Evolutionary conservation across 2,797 vertebrate genomes (phyloP).

Genomic region (Epinephelus awoara): DNA sequence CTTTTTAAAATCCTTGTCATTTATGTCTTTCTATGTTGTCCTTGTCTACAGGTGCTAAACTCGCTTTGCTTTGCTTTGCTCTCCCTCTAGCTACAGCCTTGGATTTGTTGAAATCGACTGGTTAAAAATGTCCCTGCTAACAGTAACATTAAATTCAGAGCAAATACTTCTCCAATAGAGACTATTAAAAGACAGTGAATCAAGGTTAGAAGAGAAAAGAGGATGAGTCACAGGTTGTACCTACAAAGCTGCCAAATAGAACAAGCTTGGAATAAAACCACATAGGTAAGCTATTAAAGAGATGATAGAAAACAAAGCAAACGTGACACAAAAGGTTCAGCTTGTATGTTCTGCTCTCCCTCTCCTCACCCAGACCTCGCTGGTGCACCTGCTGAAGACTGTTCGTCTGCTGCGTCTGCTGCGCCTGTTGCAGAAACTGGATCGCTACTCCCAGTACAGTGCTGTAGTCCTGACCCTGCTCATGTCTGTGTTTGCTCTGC

Average conservation of each 20-base stretch:
- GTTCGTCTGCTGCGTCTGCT: constrained; percentile 93
- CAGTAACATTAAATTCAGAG: constrained; percentile 8
- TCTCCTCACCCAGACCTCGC: constrained; percentile 87
- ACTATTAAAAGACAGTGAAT: background rate
- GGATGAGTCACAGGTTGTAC: constrained; percentile 4
- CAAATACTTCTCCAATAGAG: background rate
- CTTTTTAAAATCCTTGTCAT: background rate
- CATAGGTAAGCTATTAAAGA: background rate
- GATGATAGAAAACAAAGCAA: background rate
- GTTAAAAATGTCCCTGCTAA: background rate
- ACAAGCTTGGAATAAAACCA: background rate
- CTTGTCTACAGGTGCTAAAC: background rate
- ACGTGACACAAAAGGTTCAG: background rate
- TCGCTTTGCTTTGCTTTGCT: too few species aligned
- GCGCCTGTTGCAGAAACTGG: constrained; percentile 95
- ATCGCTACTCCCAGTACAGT: constrained; percentile 97
- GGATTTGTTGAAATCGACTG: background rate
- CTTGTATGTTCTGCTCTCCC: background rate
- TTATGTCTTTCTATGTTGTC: background rate
- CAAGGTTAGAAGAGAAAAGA: constrained; percentile 11
- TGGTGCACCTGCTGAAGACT: constrained; percentile 95
- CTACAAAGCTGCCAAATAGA: background rate
- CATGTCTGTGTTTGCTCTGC: constrained; percentile 95
- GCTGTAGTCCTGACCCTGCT: constrained; percentile 95
- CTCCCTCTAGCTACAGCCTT: constrained; percentile 1